A percentile compares a stretch with the other conserved stretches of the same genome.
Conservation (phyloP, 2,888 invertebrate genomes). For the Schizaphis graminum region DNA sequence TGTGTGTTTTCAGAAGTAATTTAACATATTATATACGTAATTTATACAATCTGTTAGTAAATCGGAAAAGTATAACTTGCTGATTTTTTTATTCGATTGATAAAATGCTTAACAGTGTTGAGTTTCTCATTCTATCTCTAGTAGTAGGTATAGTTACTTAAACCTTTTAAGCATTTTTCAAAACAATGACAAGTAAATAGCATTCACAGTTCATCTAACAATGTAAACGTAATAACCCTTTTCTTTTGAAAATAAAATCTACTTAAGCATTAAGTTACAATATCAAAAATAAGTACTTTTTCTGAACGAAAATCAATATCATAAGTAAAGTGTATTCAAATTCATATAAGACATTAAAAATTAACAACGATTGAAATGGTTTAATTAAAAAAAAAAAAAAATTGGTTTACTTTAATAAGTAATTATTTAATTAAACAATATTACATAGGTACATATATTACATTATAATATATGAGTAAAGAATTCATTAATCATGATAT, state of each 20-base stretch:
- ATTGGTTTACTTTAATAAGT: background rate
- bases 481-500: background rate
- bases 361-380: background rate
- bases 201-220: constrained; percentile 51
- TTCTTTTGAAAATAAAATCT: background rate
- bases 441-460: background rate
- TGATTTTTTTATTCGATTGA: background rate
- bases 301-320: background rate
- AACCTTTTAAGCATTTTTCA: background rate
- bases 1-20: background rate
- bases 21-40: background rate
- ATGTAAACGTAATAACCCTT: constrained; percentile 47
- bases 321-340: background rate
- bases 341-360: background rate
- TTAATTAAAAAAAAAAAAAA: background rate
- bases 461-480: background rate
- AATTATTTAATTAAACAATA: background rate
- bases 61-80: background rate
- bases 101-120: constrained; percentile 27
- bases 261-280: background rate
- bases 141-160: background rate
- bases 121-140: background rate
- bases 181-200: constrained; percentile 54
- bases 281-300: background rate
- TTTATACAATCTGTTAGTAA: background rate